These are phyloP conservation scores for Cyrtorhinus lividipennis DNA, from an alignment of 1,140 invertebrate genomes.

Conservation along the genomic window DNA sequence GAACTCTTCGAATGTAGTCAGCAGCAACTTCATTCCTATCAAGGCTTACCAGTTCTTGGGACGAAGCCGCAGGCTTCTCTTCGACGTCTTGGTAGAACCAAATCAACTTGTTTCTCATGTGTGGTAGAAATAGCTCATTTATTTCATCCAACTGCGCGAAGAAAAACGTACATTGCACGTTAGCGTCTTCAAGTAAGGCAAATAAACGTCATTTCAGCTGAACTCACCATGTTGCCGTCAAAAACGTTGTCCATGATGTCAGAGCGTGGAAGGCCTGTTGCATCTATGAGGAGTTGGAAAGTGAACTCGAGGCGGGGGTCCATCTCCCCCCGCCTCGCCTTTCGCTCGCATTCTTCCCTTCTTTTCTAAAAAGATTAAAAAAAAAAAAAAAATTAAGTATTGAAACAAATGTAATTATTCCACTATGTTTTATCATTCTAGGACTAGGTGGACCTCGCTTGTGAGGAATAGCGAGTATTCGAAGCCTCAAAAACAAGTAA, in stretches of 20 bases:
- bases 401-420: neutral
- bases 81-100: conserved; percentile 86
- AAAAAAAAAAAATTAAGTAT: neutral
- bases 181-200: too few relatives aligned
- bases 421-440: too few relatives aligned
- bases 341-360: conserved; percentile 77
- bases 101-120: conserved; percentile 72
- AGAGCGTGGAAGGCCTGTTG: conserved; percentile 56
- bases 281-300: conserved; percentile 71
- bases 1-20: too few relatives aligned
- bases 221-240: conserved; percentile 64
- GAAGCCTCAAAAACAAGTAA: too few relatives aligned
- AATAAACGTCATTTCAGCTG: too few relatives aligned
- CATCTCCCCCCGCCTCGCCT: conserved; percentile 73
- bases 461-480: too few relatives aligned
- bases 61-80: conserved; percentile 33
- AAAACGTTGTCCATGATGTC: conserved; percentile 81
- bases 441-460: too few relatives aligned
- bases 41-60: conserved; percentile 34
- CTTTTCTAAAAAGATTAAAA: conserved; percentile 45
- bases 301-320: conserved; percentile 75
- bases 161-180: conserved; percentile 18
- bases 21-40: too few relatives aligned
- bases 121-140: conserved; percentile 69
- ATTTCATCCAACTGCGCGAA: conserved; percentile 69